Percentiles rank a stretch among this genome's conserved stretches.
Evolutionary conservation across 2,113 vertebrate genomes (phyloP).

Genomic region (Porphyrio hochstetteri): DNA sequence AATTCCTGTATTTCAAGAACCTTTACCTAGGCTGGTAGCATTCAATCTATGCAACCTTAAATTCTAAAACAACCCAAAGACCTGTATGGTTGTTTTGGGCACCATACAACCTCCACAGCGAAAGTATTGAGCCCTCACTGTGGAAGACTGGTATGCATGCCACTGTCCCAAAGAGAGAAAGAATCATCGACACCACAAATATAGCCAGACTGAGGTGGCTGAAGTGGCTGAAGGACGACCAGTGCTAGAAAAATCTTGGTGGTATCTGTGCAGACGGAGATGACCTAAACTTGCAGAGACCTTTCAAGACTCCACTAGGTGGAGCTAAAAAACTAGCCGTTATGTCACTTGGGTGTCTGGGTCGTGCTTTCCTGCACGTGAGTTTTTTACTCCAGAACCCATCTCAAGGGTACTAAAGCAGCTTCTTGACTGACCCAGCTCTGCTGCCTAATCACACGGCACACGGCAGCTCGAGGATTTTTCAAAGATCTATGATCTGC

Average conservation of each 20-base stretch:
- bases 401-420: neutral
- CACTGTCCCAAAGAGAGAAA: neutral
- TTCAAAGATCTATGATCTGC: neutral
- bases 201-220: neutral
- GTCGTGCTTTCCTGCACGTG: fast-evolving
- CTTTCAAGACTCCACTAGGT: neutral
- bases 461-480: neutral
- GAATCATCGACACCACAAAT: neutral
- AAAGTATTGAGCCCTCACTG: neutral
- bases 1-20: neutral
- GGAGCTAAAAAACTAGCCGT: neutral
- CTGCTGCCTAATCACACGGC: neutral
- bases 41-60: neutral
- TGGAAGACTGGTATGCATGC: neutral
- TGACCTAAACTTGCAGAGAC: neutral
- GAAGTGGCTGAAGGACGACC: neutral
- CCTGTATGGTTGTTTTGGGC: fast-evolving
- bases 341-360: fast-evolving
- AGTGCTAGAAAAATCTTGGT: neutral
- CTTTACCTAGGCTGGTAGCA: neutral
- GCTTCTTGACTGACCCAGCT: neutral
- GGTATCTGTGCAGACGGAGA: fast-evolving
- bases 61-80: neutral
- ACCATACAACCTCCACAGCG: neutral
- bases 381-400: neutral